Base-by-base conservation (phyloP, 2,797 vertebrate species). In the Phrynocephalus forsythii region DNA sequence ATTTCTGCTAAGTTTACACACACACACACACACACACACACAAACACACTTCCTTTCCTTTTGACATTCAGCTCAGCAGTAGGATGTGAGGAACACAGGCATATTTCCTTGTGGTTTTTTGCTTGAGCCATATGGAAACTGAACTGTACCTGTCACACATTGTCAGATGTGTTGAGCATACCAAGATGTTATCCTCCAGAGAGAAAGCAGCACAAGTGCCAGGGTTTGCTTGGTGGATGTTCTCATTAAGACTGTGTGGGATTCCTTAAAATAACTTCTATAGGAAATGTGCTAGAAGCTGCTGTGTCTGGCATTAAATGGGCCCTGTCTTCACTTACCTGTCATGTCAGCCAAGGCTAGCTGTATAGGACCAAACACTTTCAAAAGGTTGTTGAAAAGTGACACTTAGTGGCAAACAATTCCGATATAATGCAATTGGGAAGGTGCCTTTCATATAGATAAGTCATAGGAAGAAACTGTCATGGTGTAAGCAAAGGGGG, bases 111-210 rank as follows among this genome's bases (percentile, higher is more conserved):
- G 52, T 73, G 66, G 26, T 67, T 75, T 85, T 79, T 88, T 84
- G 15, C 77, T 82, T 68, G 60, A 81, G 60, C 78, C 71, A 85
- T 76, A 88, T 85, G 87, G 87, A 88, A 88, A 16, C 60, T 76
- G 87, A 82, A 81, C 71, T 81, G 78, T 85, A 68, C 83, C 87
- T 88, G 83, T 85, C 87, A 81, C 60, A 76, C 44, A 69, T 85
- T 85, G 83, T 85, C 78, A 81, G 69, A 81, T 85, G 77, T 88
- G 84, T 60, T 81, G 78, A 88, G 66, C n/a, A 44, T 85, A 76
- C 71, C 67, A 69, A 11, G 24, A 76, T 68, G 56, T 44, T 56
- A 82, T 76, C 66, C 78, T 68, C 60, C 48, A 60, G 71, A 76
- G 78, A 81, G 60, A 28, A 73, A 33, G 56, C n/a, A n/a, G 78